Evolutionary conservation across 2,888 invertebrate genomes (phyloP).

Genomic region (Dorcus hopei): DNA sequence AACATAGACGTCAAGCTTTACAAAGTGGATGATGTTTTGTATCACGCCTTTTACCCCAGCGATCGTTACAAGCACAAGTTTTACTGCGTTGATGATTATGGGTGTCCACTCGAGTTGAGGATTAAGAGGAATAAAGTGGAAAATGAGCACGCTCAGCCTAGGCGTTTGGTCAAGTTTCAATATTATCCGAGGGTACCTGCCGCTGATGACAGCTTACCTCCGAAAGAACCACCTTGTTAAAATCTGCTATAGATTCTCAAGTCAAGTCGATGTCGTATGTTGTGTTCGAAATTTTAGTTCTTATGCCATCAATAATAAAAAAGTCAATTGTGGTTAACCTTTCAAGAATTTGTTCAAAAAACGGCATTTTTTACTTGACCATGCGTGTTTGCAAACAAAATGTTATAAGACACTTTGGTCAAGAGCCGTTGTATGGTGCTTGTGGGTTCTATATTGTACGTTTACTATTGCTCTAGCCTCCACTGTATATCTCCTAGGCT

Average conservation of each 20-base stretch:
- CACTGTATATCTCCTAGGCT: too few relatives aligned
- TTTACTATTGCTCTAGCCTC: too few relatives aligned
- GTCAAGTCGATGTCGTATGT: too few relatives aligned
- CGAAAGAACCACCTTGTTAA: slow-evolving; percentile 4
- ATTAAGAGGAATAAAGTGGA: slow-evolving; percentile 39
- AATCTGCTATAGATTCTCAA: neutral
- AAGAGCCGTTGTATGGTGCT: too few relatives aligned
- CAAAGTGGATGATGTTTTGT: slow-evolving; percentile 41
- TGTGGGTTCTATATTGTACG: too few relatives aligned
- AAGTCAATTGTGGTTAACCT: too few relatives aligned
- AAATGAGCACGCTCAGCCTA: slow-evolving; percentile 30
- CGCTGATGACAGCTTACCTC: slow-evolving; percentile 22
- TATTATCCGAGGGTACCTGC: slow-evolving; percentile 39
- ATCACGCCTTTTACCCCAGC: slow-evolving; percentile 47
- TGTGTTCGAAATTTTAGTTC: too few relatives aligned
- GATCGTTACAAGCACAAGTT: slow-evolving; percentile 55
- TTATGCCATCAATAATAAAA: too few relatives aligned
- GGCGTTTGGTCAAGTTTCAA: slow-evolving; percentile 34
- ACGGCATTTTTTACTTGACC: too few relatives aligned
- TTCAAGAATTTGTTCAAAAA: too few relatives aligned
- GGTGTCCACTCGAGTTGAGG: slow-evolving; percentile 39
- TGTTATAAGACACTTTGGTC: too few relatives aligned
- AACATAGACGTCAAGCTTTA: slow-evolving; percentile 50
- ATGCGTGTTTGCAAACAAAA: too few relatives aligned
- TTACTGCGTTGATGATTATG: slow-evolving; percentile 54